phyloP scores from a whole-genome alignment of 2,797 vertebrate genomes.

The Ptychobarbus kaznakovi region DNA sequence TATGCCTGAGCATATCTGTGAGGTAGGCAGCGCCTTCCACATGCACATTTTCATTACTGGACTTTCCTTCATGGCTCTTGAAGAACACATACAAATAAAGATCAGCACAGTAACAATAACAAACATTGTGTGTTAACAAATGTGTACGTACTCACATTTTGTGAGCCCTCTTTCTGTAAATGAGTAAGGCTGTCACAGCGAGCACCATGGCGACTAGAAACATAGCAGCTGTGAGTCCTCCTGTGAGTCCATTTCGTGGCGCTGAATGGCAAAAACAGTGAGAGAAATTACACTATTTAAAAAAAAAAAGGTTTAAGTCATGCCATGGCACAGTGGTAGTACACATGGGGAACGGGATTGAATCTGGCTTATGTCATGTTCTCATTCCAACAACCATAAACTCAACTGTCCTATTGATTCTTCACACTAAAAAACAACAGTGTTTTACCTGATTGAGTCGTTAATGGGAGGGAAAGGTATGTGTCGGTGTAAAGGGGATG shows the following conservation, averaged over 20 bases:
- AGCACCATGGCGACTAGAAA: constrained; percentile 91
- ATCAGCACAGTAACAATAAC: constrained; percentile 14
- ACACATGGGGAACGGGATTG: not conserved
- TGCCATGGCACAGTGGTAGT: not conserved
- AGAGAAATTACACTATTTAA: not conserved
- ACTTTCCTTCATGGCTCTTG: constrained; percentile 86
- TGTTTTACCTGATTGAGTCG: constrained; percentile 86
- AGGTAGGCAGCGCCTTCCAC: constrained; percentile 85
- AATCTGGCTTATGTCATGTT: not conserved
- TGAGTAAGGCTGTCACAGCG: constrained; percentile 85
- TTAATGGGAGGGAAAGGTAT: constrained; percentile 88
- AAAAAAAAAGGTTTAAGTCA: not conserved
- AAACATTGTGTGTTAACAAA: not conserved
- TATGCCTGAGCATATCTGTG: constrained; percentile 87
- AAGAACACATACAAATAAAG: constrained; percentile 57
- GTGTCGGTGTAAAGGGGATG: constrained; percentile 90
- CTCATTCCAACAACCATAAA: not conserved
- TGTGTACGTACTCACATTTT: constrained; percentile 80
- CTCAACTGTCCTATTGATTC: not conserved
- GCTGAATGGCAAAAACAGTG: constrained; percentile 72
- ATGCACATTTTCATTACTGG: constrained; percentile 87
- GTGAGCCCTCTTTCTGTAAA: constrained; percentile 87
- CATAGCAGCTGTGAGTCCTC: constrained; percentile 91
- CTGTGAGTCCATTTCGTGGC: constrained; percentile 88
- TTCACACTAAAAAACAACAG: not conserved